Percentiles rank a stretch among this genome's conserved stretches.
Evolutionary conservation across 2,888 invertebrate genomes (phyloP).

Genomic region (Tinea pellionella): DNA sequence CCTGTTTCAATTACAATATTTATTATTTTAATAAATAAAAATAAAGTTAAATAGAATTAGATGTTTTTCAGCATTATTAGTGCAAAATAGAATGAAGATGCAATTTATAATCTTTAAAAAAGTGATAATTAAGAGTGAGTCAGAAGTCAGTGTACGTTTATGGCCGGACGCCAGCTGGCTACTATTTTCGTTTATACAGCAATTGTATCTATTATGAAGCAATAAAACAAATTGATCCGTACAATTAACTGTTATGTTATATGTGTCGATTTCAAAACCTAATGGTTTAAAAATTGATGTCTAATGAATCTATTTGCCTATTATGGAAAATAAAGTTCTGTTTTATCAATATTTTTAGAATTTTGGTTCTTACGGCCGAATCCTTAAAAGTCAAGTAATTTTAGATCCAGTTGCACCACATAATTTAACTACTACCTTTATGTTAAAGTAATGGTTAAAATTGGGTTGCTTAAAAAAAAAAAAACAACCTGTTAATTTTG

Average conservation of each 20-base stretch:
- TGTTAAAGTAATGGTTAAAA: no score
- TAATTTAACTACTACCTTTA: no score
- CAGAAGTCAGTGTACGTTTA: slow-evolving; percentile 31
- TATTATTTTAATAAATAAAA: slow-evolving; percentile 14
- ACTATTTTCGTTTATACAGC: slow-evolving; percentile 15
- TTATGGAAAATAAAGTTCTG: background rate
- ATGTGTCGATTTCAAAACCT: background rate
- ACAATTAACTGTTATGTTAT: background rate
- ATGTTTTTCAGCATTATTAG: background rate
- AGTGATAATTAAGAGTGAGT: slow-evolving; percentile 17
- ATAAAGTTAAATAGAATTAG: slow-evolving; percentile 16
- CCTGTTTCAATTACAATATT: slow-evolving; percentile 54
- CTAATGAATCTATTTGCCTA: background rate
- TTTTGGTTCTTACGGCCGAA: no score
- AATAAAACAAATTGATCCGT: slow-evolving; percentile 12
- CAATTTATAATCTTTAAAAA: background rate
- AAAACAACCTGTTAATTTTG: no score
- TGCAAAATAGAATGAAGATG: slow-evolving; percentile 4
- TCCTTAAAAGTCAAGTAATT: no score
- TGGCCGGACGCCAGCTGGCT: slow-evolving; percentile 46
- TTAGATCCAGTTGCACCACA: no score
- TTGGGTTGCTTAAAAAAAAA: no score
- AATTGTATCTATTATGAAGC: slow-evolving; percentile 9
- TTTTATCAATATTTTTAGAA: no score
- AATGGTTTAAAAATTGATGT: background rate